Evolutionary conservation across 2,797 vertebrate species (phyloP), one percentile per base, ranked within the genome.

Genomic region (Argya squamiceps): DNA sequence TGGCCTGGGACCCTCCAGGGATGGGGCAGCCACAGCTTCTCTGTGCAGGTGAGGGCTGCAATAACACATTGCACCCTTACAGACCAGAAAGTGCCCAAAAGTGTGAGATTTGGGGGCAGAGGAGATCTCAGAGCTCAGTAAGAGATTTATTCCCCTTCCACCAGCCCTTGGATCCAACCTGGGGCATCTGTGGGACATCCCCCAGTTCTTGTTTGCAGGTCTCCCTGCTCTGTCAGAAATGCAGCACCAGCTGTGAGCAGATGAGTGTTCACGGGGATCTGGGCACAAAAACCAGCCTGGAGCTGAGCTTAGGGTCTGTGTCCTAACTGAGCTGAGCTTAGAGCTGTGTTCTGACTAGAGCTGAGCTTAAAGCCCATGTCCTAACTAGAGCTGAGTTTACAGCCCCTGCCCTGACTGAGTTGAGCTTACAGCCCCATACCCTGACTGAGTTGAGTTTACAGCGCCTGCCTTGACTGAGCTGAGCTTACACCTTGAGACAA

Each of bases 191-290:
- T 5, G 19, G n/a, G 49, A 63, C 6, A 32, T 39, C 13, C 39
- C 43, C 18, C 32, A 27, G 39, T 3, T 46, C 59, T 43, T 37
- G 17, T 43, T 22, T 14, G 20, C 39, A 37, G 62, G 44, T 78
- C 36, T 16, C 7, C 15, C 19, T 44, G 26, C 47, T 27, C 53
- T 46, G 36, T 5, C 5, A 3, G 60, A 59, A 76, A 7, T 9
- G 64, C n/a, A 7, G 44, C 1, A 41, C 36, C 44, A 36, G 67
- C 23, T 15, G 12, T 4, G 18, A 41, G 73, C 4, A 14, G 77
- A 59, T 49, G 30, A 17, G 1, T 0, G 0, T 37, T 59, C 2
- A 3, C 8, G 0, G 0, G 29, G 65, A 43, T 39, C 0, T 0
- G 15, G 43, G 64, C 62, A 46, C 49, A 67, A 39, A 59, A 70